Conservation (phyloP, 2,797 vertebrate genomes). For the Eremophila alpestris region DNA sequence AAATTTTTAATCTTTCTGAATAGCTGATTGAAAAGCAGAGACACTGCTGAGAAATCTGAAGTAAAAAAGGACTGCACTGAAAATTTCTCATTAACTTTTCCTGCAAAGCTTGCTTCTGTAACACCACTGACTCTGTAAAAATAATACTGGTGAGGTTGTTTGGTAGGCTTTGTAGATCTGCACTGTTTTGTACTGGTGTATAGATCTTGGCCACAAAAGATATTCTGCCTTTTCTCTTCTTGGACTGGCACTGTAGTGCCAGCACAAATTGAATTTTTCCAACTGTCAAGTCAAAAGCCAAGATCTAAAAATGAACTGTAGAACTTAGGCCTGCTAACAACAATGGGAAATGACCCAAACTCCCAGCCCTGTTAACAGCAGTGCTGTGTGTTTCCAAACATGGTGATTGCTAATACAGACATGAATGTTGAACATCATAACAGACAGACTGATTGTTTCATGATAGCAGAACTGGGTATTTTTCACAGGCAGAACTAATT, state of each 20-base stretch:
- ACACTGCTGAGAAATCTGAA: background rate
- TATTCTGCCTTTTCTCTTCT: background rate
- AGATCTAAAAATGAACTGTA: background rate
- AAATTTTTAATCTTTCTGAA: background rate
- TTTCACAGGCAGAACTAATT: background rate
- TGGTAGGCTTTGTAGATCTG: background rate
- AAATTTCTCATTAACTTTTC: background rate
- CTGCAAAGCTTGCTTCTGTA: background rate
- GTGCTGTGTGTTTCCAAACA: background rate
- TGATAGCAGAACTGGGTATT: background rate
- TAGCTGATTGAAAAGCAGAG: background rate
- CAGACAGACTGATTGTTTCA: background rate
- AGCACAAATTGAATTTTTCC: background rate
- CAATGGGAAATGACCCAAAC: background rate
- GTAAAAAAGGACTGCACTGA: background rate
- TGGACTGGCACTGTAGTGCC: background rate
- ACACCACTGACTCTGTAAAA: background rate
- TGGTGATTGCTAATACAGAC: background rate
- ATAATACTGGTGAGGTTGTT: background rate
- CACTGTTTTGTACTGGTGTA: background rate
- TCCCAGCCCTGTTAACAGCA: background rate
- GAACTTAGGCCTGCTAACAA: background rate
- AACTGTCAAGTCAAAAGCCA: background rate
- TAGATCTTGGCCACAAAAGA: background rate
- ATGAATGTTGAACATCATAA: background rate